Base-by-base conservation (phyloP, 2,113 vertebrate species). In the Litocranius walleri region DNA sequence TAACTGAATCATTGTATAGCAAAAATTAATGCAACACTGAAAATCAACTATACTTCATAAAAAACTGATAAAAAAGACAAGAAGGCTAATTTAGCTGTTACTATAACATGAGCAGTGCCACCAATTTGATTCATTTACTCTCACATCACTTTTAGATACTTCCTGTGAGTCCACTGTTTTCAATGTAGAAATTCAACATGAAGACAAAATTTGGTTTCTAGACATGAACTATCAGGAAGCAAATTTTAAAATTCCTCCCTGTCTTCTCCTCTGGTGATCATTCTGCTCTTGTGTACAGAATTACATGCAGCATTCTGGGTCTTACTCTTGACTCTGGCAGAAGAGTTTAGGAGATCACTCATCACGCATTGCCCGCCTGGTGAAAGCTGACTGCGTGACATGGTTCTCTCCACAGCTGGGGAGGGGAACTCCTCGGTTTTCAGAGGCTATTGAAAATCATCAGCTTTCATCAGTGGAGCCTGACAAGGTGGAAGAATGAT, bases 401-500 rank as follows among this genome's bases (percentile, higher is more conserved):
- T 98, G 7, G 96, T 98, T 98, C 98, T 98, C 97, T 97, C 81
- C 62, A 40, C 89, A 5, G 93, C 62, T 27, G 88, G 91, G 93
- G 88, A 54, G 95, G 91, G 89, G 88, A 84, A 97, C 96, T 59
- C 92, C 95, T 98, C 90, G 62, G 98, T 98, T 98, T 98, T 98
- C 99, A 99, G 78, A 96, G 62, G 43, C 87, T 90, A 98, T 97
- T 98, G 98, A 98, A 98, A 97, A 92, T 88, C 97, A 62, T 98
- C 98, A 98, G 97, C 98, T 99, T 98, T 99, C 98, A 99, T 99
- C 98, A 98, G 90, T 97, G 90, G 80, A 94, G 98, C 97, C 97
- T 99, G 99, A 98, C 98, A 98, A 98, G 88, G 94, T 1, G 43
- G 98, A 98, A 98, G 97, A 94, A 98, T 98, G 98, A 99, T 97